Conservation (phyloP, 37 sponge, comb jelly and placozoan species). For the Bolinopsis microptera region DNA sequence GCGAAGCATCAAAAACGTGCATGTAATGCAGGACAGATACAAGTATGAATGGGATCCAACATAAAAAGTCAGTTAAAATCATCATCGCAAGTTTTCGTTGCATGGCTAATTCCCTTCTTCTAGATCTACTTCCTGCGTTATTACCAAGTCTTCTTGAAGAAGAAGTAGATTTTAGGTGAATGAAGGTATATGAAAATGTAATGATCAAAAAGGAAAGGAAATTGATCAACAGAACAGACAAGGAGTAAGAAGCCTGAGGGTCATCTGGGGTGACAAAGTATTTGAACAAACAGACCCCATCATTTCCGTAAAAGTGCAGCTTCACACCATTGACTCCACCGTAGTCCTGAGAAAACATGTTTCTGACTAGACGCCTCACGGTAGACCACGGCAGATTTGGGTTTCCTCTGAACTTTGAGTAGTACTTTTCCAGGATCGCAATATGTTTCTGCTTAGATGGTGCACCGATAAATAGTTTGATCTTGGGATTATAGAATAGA, state of each 20-base stretch:
- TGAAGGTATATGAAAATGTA: not conserved
- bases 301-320: constrained; percentile 10
- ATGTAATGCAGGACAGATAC: not conserved
- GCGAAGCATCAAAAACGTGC: not conserved
- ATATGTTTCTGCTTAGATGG: not conserved
- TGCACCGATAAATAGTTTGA: not conserved
- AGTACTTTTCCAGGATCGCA: not conserved
- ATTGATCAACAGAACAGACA: not conserved
- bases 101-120: not conserved
- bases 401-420: not conserved
- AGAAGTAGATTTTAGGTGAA: not conserved
- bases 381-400: not conserved
- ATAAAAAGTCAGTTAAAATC: not conserved
- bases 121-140: not conserved
- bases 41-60: not conserved
- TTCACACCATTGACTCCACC: not conserved
- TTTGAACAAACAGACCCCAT: not conserved
- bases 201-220: not conserved
- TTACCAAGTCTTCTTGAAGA: not conserved
- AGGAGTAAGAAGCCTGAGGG: not conserved
- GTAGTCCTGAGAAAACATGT: constrained; percentile 12
- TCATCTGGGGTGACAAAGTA: constrained; percentile 18
- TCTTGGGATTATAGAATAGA: not conserved
- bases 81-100: not conserved
- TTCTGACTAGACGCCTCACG: not conserved